Conservation (phyloP, 1,140 invertebrate species). For the Atta cephalotes region DNA sequence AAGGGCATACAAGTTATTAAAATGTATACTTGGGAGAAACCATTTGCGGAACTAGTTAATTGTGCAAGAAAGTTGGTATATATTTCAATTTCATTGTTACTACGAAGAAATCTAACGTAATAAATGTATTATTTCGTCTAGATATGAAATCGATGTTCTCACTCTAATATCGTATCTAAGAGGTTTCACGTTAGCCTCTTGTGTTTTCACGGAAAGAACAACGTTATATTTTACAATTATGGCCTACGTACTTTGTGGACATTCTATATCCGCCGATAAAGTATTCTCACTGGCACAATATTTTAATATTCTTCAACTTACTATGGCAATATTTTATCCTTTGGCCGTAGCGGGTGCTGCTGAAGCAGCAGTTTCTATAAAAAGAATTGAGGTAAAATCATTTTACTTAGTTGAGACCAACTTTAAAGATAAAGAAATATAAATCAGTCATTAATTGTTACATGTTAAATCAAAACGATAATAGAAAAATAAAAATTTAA, state of each 20-base stretch:
- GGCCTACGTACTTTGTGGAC: constrained; percentile 89
- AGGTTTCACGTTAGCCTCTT: constrained; percentile 89
- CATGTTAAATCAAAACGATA: no score
- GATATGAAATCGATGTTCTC: constrained; percentile 90
- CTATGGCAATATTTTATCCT: constrained; percentile 91
- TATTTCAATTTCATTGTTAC: background rate
- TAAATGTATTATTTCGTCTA: constrained; percentile 75
- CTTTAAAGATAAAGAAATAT: background rate
- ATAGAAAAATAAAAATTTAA: no score
- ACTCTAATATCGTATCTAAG: constrained; percentile 90
- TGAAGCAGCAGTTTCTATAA: constrained; percentile 89
- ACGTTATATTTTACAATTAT: constrained; percentile 91
- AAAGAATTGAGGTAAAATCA: constrained; percentile 87
- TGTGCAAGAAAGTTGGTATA: constrained; percentile 85
- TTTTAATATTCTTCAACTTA: constrained; percentile 90
- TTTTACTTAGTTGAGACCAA: background rate
- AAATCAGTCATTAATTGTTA: background rate
- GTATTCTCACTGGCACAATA: constrained; percentile 92
- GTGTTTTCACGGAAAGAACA: constrained; percentile 90
- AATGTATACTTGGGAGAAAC: constrained; percentile 95
- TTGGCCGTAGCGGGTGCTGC: constrained; percentile 87
- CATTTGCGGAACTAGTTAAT: constrained; percentile 90
- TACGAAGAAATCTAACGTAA: constrained; percentile 3
- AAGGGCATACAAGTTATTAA: constrained; percentile 92
- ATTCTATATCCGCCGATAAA: constrained; percentile 89